phyloP scores from a whole-genome alignment of 1,140 invertebrate species.

The Drosophila littoralis region DNA sequence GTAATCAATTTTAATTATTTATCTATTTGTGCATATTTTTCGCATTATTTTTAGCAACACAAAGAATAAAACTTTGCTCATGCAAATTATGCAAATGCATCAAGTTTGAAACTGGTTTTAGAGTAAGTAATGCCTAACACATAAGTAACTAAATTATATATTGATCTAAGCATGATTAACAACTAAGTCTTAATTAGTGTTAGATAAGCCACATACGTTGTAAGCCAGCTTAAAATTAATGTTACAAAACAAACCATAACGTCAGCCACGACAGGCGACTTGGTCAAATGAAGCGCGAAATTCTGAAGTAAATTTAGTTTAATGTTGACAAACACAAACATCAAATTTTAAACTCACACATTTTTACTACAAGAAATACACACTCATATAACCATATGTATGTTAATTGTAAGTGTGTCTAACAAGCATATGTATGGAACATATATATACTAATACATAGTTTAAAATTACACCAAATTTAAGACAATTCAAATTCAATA shows the following conservation, averaged over 20 bases:
- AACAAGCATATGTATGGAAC: slow-evolving; percentile 25
- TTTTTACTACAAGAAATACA: slow-evolving; percentile 60
- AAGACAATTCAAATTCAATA: slow-evolving; percentile 57
- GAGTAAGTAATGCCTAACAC: slow-evolving; percentile 35
- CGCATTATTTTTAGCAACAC: slow-evolving; percentile 66
- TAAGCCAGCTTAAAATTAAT: slow-evolving; percentile 46
- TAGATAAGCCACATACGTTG: slow-evolving; percentile 54
- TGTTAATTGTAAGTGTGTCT: slow-evolving; percentile 34
- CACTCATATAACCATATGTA: slow-evolving; percentile 23
- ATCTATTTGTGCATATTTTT: slow-evolving; percentile 75
- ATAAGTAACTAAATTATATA: slow-evolving; percentile 61
- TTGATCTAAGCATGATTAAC: slow-evolving; percentile 60
- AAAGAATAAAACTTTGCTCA: slow-evolving; percentile 24
- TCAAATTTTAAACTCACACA: slow-evolving; percentile 71
- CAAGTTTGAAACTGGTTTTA: slow-evolving; percentile 67
- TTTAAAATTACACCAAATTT: slow-evolving; percentile 21
- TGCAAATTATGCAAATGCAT: slow-evolving; percentile 46
- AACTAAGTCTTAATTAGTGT: slow-evolving; percentile 68
- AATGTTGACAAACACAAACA: slow-evolving; percentile 62
- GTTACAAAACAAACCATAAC: slow-evolving; percentile 41
- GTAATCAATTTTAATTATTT: slow-evolving; percentile 78
- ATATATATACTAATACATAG: slow-evolving; percentile 51
- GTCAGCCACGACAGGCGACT: slow-evolving; percentile 43
- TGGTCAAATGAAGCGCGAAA: slow-evolving; percentile 71
- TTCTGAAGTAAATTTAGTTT: slow-evolving; percentile 80